These are phyloP conservation scores for Nesogale talazaci DNA, from an alignment of 2,113 vertebrate genomes.

Conservation along the genomic window DNA sequence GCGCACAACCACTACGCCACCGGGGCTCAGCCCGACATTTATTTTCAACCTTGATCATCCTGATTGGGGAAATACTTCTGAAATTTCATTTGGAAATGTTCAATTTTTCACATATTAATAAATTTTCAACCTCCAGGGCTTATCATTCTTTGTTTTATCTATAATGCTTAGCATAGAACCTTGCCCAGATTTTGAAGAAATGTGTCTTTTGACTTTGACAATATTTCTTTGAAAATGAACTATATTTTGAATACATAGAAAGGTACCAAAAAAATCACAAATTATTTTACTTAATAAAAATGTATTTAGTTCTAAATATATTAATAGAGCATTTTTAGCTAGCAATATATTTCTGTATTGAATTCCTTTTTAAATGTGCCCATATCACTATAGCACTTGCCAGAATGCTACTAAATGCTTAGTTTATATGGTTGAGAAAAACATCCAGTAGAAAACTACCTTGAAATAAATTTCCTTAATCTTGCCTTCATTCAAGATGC, in stretches of 20 bases:
- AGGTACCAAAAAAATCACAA: conserved; percentile 27
- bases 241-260: conserved; percentile 53
- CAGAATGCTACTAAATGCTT: conserved; percentile 58
- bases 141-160: background rate
- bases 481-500: conserved; percentile 31
- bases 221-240: conserved; percentile 61
- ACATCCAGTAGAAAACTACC: conserved; percentile 49
- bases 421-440: conserved; percentile 50
- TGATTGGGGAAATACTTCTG: background rate
- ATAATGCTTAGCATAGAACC: conserved; percentile 17
- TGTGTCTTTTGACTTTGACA: conserved; percentile 42
- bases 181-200: conserved; percentile 41
- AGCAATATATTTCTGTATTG: conserved; percentile 23
- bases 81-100: conserved; percentile 36
- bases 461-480: conserved; percentile 63
- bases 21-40: too few species aligned
- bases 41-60: conserved; percentile 33
- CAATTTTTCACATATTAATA: conserved; percentile 43
- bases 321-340: background rate
- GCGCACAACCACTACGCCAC: too few species aligned
- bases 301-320: conserved; percentile 22
- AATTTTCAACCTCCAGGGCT: conserved; percentile 33
- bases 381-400: conserved; percentile 45
- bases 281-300: conserved; percentile 41
- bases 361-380: conserved; percentile 35